A percentile compares a stretch with the other conserved stretches of the same genome.
phyloP scores from a whole-genome alignment of 2,888 invertebrate species.

The Spialia ferax region DNA sequence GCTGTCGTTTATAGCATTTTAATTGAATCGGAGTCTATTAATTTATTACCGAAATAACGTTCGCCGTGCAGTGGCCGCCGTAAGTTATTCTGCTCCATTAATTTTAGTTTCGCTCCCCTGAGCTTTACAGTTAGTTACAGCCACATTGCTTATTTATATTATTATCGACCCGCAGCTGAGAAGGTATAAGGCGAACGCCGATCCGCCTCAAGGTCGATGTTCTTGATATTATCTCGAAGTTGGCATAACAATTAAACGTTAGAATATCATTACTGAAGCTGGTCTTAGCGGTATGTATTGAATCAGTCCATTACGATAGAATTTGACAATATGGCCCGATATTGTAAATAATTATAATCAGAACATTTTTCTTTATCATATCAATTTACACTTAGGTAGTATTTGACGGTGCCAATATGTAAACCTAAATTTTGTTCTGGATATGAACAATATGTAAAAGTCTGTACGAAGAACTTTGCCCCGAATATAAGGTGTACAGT shows the following conservation, averaged over 20 bases:
- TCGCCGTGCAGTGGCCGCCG: conserved; percentile 41
- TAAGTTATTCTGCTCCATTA: conserved; percentile 46
- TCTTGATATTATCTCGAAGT: background rate
- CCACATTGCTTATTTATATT: conserved; percentile 40
- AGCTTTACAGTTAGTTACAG: conserved; percentile 44
- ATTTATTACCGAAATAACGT: conserved; percentile 50
- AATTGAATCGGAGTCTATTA: conserved; percentile 52
- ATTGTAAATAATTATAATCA: too few relatives aligned
- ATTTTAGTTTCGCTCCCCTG: conserved; percentile 44
- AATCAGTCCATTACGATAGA: too few relatives aligned
- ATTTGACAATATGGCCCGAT: too few relatives aligned
- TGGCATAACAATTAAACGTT: background rate
- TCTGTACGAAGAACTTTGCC: background rate
- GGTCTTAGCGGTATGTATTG: too few relatives aligned
- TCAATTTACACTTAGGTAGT: too few relatives aligned
- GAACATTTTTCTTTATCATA: too few relatives aligned
- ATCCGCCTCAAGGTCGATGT: background rate
- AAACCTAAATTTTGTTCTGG: background rate
- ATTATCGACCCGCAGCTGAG: conserved; percentile 28
- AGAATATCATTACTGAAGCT: background rate
- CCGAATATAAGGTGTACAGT: conserved; percentile 43
- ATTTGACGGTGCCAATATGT: too few relatives aligned
- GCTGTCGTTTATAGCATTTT: conserved; percentile 47
- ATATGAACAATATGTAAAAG: background rate
- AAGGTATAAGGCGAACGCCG: conserved; percentile 19